Evolutionary conservation across 1,140 invertebrate species (phyloP), one percentile per base, ranked within the genome.

Genomic region (Camponotus floridanus): DNA sequence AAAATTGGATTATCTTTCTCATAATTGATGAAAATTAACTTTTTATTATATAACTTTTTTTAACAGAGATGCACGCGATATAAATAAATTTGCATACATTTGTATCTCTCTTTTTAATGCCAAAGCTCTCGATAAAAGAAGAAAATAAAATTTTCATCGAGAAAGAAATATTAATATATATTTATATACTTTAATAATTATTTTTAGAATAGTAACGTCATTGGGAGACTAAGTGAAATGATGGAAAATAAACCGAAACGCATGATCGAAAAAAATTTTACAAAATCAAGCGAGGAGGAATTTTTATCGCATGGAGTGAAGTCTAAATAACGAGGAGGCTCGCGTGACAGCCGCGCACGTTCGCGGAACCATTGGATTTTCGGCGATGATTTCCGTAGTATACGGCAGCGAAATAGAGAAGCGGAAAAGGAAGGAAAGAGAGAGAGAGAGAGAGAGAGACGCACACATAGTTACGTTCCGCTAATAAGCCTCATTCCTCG

Each of bases 401-500:
- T 7, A 15, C 18, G 9, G 2, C 3, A 51, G 13, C 21, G n/a
- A 26, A 15, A 18, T 0, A 15, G 18, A 62, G 15, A 45, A 18
- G 4, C 42, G 33, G 21, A 36, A 0, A n/a, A 7, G 13, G 0
- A n/a, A 13, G 9, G 21, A 21, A 15, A 39, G n/a, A 21, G 31
- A 21, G 51, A n/a, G 21, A 39, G 36, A 80, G 18, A 45, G 33
- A 42, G 5, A 33, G 78, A 70, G 33, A n/a, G 48, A 70, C 39
- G 36, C 1, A n/a, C n/a, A 79, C n/a, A 62, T 36, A 85, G 57
- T 33, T 70, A 68, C 13, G 51, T 87, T 55, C 45, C 68, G 89
- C 45, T 90, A 89, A 90, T 90, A 89, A 89, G 88, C 78, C 64
- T 90, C 80, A 81, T 90, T 90, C 59, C 80, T 88, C 87, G 89